Evolutionary conservation across 2,888 invertebrate genomes (phyloP), one percentile per base, ranked within the genome.

Genomic region (Clanis bilineata): DNA sequence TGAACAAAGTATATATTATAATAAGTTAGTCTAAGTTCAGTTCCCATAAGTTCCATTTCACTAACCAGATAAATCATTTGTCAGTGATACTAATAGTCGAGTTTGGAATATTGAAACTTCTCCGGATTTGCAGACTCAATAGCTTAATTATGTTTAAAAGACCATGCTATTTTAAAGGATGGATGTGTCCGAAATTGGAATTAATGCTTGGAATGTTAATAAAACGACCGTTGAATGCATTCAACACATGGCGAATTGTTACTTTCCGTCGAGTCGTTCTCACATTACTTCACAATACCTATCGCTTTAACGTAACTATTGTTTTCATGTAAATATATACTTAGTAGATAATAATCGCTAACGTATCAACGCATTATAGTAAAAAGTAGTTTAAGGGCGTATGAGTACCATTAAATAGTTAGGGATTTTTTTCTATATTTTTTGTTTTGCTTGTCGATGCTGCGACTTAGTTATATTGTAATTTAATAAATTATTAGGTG

Each of bases 291-390:
- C 72, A 75, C 74, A 76, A 77, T 71, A 68, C 67, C 47, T 73
- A 70, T 71, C 65, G 78, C 77, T 80, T 76, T 76, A 79, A 72
- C 65, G 65, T 62, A 51, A 71, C 68, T 67, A 58, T 70, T 66
- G 70, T 67, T 66, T 67, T 65, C 59, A 21, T 71, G 69, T 70
- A 68, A 56, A 56, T 23, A 36, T 45, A 21, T 38, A 10, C 22
- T 4, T 58, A 45, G 21, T n/a, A n/a, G n/a, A n/a, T n/a, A n/a
- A n/a, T 32, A 22, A 32, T 45, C 23, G 44, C 41, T 38, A 57
- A 55, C 25, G 51, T 59, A 61, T 47, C 44, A 41, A 45, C 54
- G 62, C 62, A 56, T 32, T 45, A 45, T 47, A 51, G 51, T 32
- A 32, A 18, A 57, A n/a, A 12, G 18, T 51, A 51, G 51, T 15